Evolutionary conservation across 2,797 vertebrate genomes (phyloP), one percentile per base, ranked within the genome.

Genomic region (Eptatretus atami): DNA sequence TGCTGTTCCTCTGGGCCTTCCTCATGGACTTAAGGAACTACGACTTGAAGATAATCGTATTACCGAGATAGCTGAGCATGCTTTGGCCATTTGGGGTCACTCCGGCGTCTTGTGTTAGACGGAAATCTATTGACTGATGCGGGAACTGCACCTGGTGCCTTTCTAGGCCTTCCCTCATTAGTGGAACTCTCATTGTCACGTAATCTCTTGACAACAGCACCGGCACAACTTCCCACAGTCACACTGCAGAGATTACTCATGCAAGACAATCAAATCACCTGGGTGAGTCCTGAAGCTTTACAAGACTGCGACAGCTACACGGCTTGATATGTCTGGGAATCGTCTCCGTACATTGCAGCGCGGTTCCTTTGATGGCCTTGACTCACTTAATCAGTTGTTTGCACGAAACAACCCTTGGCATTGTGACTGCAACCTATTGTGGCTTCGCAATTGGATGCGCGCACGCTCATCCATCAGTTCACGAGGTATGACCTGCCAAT

Each of bases 1-100:
- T 73, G 92, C 87, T 71, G 96, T 99, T 71, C 93, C 93, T 65
- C 77, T 79, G 69, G 88, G 93, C 68, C 77, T 99, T 65, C 93
- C 93, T 67, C 84, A 79, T 78, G 92, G 86, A 52, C 95, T 98
- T 68, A 90, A 99, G 76, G 93, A 99, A 73, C 73, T 99, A 67
- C 85, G 93, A 71, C 79, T 98, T 70, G 93, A 99, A 69, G 93
- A 99, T 81, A 99, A 99, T 76, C 86, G 93, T 63, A 99, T 99
- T 75, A 94, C 90, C 61, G 87, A 84, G 1, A 99, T 99, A 76
- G 84, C 84, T 19, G 86, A 93, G 73, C 78, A 78, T 66, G 85
- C 88, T 44, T 99, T 73, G 84, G 92, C 79, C 84, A 93, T 73
- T 88, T 99, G 70, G 90, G 86, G 70, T 94, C 94, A 74, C 77